These are phyloP conservation scores for Lamprotornis superbus DNA, from an alignment of 2,113 vertebrate genomes.

Conservation along the genomic window DNA sequence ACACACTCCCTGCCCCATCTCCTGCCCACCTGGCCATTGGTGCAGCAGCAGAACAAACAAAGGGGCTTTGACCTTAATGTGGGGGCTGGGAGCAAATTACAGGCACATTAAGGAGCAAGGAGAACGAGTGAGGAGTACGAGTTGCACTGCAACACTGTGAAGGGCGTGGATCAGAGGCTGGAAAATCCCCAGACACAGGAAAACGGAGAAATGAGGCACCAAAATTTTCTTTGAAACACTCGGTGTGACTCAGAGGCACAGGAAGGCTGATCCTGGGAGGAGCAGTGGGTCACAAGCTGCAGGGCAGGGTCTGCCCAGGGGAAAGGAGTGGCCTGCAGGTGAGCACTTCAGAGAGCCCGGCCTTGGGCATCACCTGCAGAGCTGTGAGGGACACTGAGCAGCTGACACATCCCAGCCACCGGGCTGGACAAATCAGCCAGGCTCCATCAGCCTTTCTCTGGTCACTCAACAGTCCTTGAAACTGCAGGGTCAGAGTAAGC, in stretches of 20 bases:
- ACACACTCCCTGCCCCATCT: background rate
- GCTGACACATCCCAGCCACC: background rate
- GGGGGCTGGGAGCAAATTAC: background rate
- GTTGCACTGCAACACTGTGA: background rate
- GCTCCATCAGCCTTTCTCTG: background rate
- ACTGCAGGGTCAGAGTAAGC: background rate
- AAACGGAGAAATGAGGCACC: background rate
- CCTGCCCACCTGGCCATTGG: background rate
- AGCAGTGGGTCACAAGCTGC: rapidly evolving
- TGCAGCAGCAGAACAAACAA: background rate
- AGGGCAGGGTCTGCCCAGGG: background rate
- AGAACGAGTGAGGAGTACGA: background rate
- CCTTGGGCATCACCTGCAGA: background rate
- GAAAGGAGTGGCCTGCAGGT: background rate
- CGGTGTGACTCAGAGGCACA: background rate
- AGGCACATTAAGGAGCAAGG: background rate
- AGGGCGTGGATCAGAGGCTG: conserved; percentile 4
- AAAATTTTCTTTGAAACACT: background rate
- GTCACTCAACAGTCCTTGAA: background rate
- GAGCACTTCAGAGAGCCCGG: background rate
- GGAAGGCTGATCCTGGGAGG: background rate
- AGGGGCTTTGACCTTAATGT: background rate
- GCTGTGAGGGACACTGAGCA: background rate
- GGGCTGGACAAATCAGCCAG: background rate
- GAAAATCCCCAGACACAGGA: conserved; percentile 24